These are phyloP conservation scores for Scophthalmus maximus DNA, from an alignment of 2,113 vertebrate genomes.

Conservation along the genomic window DNA sequence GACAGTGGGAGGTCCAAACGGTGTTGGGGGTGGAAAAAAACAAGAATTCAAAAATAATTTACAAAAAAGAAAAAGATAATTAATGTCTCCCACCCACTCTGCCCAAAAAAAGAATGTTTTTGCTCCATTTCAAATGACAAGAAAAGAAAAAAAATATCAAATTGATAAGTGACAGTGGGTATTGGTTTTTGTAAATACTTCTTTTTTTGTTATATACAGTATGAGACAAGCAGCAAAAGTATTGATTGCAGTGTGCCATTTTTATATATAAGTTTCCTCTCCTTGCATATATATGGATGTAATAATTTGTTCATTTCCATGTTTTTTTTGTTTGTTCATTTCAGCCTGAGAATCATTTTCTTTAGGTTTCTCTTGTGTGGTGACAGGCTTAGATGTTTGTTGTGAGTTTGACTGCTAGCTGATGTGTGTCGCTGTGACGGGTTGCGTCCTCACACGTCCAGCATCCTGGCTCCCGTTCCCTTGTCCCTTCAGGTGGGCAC, in stretches of 20 bases:
- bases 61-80: slow-evolving; percentile 40
- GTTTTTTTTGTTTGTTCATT: slow-evolving; percentile 48
- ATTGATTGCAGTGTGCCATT: slow-evolving; percentile 86
- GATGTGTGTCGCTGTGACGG: slow-evolving; percentile 67
- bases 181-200: slow-evolving; percentile 85
- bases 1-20: slow-evolving; percentile 58
- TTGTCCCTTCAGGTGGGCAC: slow-evolving; percentile 6
- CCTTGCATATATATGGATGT: slow-evolving; percentile 78
- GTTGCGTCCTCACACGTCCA: slow-evolving; percentile 47
- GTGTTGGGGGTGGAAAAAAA: slow-evolving; percentile 55
- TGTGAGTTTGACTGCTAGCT: slow-evolving; percentile 83
- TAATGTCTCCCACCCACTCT: slow-evolving; percentile 66
- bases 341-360: slow-evolving; percentile 56
- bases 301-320: slow-evolving; percentile 60
- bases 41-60: slow-evolving; percentile 46
- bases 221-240: slow-evolving; percentile 81
- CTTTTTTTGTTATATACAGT: slow-evolving; percentile 85
- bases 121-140: slow-evolving; percentile 74
- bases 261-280: slow-evolving; percentile 79
- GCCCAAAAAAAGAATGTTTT: slow-evolving; percentile 79
- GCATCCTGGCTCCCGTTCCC: slow-evolving; percentile 42
- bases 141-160: slow-evolving; percentile 57
- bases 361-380: slow-evolving; percentile 71
- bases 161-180: slow-evolving; percentile 76
- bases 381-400: slow-evolving; percentile 82